These are phyloP conservation scores for Callinectes sapidus DNA, from an alignment of 2,888 invertebrate species.

Conservation along the genomic window DNA sequence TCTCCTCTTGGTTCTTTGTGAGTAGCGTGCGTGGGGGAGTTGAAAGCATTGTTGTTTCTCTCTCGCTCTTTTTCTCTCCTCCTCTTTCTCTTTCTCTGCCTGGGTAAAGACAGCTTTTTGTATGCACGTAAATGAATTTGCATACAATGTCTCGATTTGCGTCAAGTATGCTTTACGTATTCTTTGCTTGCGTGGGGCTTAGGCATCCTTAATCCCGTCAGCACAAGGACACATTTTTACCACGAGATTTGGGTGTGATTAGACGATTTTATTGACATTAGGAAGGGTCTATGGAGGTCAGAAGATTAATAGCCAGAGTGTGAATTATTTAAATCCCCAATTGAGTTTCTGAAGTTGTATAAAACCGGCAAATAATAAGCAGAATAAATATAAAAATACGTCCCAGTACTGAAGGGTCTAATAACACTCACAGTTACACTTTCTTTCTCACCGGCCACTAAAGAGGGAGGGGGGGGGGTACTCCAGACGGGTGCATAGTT, in stretches of 20 bases:
- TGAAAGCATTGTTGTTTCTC: background rate
- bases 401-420: too few relatives aligned
- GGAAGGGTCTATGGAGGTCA: too few relatives aligned
- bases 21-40: background rate
- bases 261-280: too few relatives aligned
- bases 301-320: too few relatives aligned
- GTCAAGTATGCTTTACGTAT: background rate
- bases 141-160: conserved; percentile 12
- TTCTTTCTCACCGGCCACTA: background rate
- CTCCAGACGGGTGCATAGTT: background rate
- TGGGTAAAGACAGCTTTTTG: background rate
- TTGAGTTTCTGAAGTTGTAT: too few relatives aligned
- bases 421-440: too few relatives aligned
- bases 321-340: too few relatives aligned
- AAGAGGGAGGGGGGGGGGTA: background rate
- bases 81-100: background rate
- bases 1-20: background rate
- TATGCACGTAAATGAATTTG: background rate
- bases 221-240: too few relatives aligned
- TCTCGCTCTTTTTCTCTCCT: too few relatives aligned
- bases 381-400: too few relatives aligned
- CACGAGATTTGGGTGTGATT: too few relatives aligned
- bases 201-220: background rate
- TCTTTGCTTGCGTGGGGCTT: background rate
- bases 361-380: too few relatives aligned